Evolutionary conservation across 1,140 invertebrate species (phyloP).

Genomic region (Manduca sexta): DNA sequence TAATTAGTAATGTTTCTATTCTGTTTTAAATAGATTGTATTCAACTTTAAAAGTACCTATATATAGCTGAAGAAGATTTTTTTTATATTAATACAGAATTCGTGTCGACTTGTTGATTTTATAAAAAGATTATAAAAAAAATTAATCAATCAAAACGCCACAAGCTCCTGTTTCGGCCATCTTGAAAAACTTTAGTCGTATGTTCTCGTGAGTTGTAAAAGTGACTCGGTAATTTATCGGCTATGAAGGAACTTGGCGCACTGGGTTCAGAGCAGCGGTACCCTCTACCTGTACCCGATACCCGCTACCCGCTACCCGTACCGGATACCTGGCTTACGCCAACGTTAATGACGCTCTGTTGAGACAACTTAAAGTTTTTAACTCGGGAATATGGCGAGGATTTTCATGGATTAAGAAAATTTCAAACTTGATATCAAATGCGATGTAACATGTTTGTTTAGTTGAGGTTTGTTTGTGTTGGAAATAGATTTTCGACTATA

Average conservation of each 20-base stretch:
- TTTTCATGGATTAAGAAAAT: no score
- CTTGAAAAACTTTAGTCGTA: slow-evolving; percentile 46
- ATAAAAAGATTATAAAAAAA: no score
- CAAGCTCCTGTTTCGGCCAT: slow-evolving; percentile 22
- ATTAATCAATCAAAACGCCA: slow-evolving; percentile 3
- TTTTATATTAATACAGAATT: no score
- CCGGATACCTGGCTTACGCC: slow-evolving; percentile 38
- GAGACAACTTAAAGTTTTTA: slow-evolving; percentile 14
- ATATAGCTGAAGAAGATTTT: no score
- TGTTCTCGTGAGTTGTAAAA: slow-evolving; percentile 61
- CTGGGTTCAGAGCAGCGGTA: slow-evolving; percentile 22
- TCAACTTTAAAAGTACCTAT: no score
- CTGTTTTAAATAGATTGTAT: no score
- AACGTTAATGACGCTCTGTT: slow-evolving; percentile 11
- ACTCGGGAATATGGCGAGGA: background rate
- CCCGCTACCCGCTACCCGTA: slow-evolving; percentile 41
- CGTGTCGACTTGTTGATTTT: no score
- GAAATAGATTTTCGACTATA: no score
- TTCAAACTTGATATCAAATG: no score
- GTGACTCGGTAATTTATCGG: slow-evolving; percentile 70
- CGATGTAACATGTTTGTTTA: no score
- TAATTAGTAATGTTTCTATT: no score
- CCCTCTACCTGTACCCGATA: slow-evolving; percentile 4
- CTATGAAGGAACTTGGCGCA: slow-evolving; percentile 57
- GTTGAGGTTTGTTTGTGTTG: no score